phyloP scores from a whole-genome alignment of 2,113 vertebrate genomes.

The Naja naja region DNA sequence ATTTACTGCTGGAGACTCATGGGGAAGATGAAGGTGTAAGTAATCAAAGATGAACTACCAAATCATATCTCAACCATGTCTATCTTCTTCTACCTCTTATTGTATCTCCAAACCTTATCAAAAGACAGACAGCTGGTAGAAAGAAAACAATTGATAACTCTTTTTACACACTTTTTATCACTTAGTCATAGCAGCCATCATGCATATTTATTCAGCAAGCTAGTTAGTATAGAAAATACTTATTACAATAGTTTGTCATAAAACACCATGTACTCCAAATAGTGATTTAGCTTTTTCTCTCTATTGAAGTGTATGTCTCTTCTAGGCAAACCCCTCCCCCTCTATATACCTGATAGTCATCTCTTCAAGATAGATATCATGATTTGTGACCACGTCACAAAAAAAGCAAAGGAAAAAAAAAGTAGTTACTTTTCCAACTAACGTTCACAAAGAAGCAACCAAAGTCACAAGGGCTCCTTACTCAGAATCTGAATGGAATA shows the following conservation, averaged over 20 bases:
- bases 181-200: not conserved
- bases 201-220: not conserved
- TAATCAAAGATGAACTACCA: not conserved
- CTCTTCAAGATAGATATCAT: not conserved
- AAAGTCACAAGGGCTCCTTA: not conserved
- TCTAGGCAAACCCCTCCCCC: not conserved
- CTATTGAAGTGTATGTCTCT: not conserved
- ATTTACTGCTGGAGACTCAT: not conserved
- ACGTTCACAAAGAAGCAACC: not conserved
- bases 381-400: not conserved
- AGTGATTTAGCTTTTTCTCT: not conserved
- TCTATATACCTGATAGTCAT: not conserved
- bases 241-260: not conserved
- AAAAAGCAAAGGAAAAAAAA: not conserved
- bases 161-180: constrained; percentile 8
- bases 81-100: not conserved
- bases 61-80: not conserved
- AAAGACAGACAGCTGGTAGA: not conserved
- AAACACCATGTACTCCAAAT: not conserved
- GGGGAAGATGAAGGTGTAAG: not conserved
- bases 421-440: not conserved
- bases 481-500: not conserved
- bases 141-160: constrained; percentile 1
- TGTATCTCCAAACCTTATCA: not conserved
- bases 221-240: not conserved